A percentile compares a stretch with the other conserved stretches of the same genome.
These are phyloP conservation scores for Poeciliopsis retropinna DNA, from an alignment of 2,113 vertebrate genomes.

Conservation along the genomic window DNA sequence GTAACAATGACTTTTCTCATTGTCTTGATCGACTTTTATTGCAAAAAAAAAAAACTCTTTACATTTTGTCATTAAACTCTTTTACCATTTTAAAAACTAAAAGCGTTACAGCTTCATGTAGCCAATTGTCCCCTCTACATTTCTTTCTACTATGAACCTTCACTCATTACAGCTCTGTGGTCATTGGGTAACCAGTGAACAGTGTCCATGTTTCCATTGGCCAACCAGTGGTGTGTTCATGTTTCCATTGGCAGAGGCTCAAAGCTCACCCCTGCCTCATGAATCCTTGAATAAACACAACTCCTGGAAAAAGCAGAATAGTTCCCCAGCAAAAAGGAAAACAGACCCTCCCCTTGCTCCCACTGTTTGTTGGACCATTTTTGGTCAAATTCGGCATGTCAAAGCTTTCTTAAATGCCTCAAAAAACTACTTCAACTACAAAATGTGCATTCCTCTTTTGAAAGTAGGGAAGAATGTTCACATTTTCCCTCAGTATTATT, in stretches of 20 bases:
- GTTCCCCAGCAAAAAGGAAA: conserved; percentile 66
- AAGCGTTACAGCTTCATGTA: neutral
- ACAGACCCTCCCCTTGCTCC: conserved; percentile 58
- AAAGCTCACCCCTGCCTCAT: conserved; percentile 70
- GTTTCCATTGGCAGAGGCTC: conserved; percentile 77
- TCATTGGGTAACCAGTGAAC: conserved; percentile 72
- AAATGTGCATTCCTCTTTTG: conserved; percentile 4
- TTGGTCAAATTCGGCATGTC: neutral
- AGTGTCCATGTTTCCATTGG: conserved; percentile 73
- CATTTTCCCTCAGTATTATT: conserved; percentile 17
- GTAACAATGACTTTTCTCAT: conserved; percentile 32
- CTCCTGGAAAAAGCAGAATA: conserved; percentile 68
- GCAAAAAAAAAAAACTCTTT: neutral
- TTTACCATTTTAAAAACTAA: neutral
- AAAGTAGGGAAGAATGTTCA: conserved; percentile 1
- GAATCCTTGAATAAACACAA: conserved; percentile 78
- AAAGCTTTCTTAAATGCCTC: neutral
- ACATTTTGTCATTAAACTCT: neutral
- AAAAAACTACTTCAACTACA: neutral
- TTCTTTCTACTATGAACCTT: conserved; percentile 37
- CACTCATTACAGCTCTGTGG: conserved; percentile 58
- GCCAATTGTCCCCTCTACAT: conserved; percentile 11
- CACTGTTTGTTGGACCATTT: conserved; percentile 65
- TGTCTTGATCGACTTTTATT: neutral
- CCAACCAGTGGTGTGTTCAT: conserved; percentile 60